phyloP scores from a whole-genome alignment of 2,797 vertebrate species.

The Parauchenoglanis punctatus region DNA sequence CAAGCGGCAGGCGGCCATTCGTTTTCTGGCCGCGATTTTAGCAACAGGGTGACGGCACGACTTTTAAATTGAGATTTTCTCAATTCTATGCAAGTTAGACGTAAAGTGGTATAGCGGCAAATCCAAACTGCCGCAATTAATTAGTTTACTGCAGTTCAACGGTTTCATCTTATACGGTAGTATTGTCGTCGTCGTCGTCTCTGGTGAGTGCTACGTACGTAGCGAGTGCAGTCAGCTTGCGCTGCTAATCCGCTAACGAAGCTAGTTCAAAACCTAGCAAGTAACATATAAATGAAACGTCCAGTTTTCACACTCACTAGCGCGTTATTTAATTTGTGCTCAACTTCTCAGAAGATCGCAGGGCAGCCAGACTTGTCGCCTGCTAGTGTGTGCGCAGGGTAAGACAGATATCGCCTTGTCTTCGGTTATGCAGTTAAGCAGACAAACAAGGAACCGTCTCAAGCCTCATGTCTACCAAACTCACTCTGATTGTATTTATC shows the following conservation, averaged over 20 bases:
- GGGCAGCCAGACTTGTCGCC: not conserved
- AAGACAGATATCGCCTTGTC: constrained; percentile 17
- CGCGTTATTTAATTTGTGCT: not conserved
- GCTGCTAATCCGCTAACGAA: not conserved
- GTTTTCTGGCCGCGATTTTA: not conserved
- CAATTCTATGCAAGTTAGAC: constrained; percentile 16
- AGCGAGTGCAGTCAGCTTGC: not conserved
- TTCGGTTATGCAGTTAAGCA: constrained; percentile 25
- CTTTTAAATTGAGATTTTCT: not conserved
- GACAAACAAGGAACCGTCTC: constrained; percentile 11
- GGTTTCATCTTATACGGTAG: not conserved
- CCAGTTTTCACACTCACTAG: not conserved
- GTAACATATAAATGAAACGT: not conserved
- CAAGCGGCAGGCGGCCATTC: not conserved
- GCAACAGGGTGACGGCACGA: not conserved
- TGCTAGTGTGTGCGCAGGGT: not conserved
- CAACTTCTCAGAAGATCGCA: not conserved
- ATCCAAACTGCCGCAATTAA: not conserved
- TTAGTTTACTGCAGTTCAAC: not conserved
- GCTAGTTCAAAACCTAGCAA: not conserved
- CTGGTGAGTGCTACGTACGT: not conserved
- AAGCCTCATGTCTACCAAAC: constrained; percentile 42
- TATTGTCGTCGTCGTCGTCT: not conserved
- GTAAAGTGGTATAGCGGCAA: not conserved
- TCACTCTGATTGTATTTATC: constrained; percentile 41